Percentiles rank a stretch among this genome's conserved stretches.
phyloP scores from a whole-genome alignment of 1,140 invertebrate genomes.

The Lineus longissimus region DNA sequence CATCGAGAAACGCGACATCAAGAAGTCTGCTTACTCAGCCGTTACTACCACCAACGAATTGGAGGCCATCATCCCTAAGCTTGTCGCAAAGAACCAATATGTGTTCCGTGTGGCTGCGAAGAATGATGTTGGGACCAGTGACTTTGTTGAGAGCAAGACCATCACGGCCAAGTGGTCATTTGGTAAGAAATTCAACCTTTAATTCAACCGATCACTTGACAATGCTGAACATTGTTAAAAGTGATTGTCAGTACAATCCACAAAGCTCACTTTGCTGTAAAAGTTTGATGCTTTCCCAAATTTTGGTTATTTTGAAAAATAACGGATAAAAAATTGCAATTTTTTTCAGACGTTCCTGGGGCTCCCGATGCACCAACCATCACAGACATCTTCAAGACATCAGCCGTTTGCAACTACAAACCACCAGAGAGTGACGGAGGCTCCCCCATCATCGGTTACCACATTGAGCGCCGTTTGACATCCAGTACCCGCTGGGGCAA shows the following conservation, averaged over 20 bases:
- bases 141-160: constrained; percentile 58
- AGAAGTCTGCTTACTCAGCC: constrained; percentile 91
- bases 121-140: constrained; percentile 75
- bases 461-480: constrained; percentile 77
- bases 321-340: no score
- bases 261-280: no score
- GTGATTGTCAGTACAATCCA: no score
- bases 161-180: constrained; percentile 44
- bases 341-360: constrained; percentile 78
- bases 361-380: constrained; percentile 78
- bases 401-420: constrained; percentile 90
- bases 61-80: constrained; percentile 60
- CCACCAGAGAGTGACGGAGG: constrained; percentile 84
- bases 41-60: constrained; percentile 54
- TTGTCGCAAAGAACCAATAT: constrained; percentile 75
- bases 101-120: constrained; percentile 86
- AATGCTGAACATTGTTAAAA: no score
- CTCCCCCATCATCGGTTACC: constrained; percentile 93
- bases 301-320: not conserved
- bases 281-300: no score
- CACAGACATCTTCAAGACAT: constrained; percentile 89
- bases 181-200: constrained; percentile 31
- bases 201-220: no score
- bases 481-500: constrained; percentile 63
- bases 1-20: constrained; percentile 83